phyloP scores from a whole-genome alignment of 1,140 invertebrate species.

The Temnothorax nylanderi region DNA sequence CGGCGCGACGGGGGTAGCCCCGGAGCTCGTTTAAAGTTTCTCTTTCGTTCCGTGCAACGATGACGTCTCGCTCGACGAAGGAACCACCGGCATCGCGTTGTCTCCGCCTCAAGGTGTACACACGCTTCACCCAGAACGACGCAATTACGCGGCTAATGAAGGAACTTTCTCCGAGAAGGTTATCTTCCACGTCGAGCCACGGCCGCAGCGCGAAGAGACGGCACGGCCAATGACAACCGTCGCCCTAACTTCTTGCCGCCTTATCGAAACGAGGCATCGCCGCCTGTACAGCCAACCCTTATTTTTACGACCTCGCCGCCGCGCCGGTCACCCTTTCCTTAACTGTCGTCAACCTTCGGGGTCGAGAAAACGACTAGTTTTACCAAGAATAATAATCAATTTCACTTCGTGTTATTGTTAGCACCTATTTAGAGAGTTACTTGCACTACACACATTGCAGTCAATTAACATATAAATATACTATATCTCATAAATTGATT shows the following conservation, averaged over 20 bases:
- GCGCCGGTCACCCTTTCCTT: background rate
- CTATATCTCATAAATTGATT: background rate
- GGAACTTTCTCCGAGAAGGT: conserved; percentile 67
- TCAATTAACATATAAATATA: background rate
- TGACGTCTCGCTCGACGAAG: conserved; percentile 42
- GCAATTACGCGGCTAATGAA: conserved; percentile 73
- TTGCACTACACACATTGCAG: background rate
- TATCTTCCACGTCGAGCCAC: conserved; percentile 64
- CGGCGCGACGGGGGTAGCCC: no score
- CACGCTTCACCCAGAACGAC: conserved; percentile 67
- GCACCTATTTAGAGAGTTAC: background rate
- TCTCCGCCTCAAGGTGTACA: conserved; percentile 62
- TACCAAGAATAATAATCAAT: conserved; percentile 14
- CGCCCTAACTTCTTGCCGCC: conserved; percentile 53
- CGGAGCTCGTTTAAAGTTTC: conserved; percentile 68
- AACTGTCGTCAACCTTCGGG: background rate
- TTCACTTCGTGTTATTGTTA: background rate
- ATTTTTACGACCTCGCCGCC: conserved; percentile 41
- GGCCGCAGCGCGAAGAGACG: conserved; percentile 34
- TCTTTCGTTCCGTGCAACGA: conserved; percentile 61
- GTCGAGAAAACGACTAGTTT: background rate
- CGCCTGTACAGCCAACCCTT: conserved; percentile 38
- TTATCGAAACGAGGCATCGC: conserved; percentile 61
- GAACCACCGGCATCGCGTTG: conserved; percentile 26
- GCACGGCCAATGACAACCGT: conserved; percentile 42